Base-by-base conservation (phyloP, 1,140 invertebrate species). In the Drosophila varians region DNA sequence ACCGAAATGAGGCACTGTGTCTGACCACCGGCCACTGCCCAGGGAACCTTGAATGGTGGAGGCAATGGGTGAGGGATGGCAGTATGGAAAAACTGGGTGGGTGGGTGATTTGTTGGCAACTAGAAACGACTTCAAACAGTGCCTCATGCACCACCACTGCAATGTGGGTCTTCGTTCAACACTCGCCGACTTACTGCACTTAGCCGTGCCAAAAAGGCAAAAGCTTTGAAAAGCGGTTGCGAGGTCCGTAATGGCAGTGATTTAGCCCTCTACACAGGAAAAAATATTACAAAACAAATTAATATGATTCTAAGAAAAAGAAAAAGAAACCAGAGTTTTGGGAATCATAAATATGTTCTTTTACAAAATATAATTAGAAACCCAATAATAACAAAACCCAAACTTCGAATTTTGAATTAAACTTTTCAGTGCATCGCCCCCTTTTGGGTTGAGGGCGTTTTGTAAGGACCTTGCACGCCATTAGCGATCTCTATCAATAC, bases 181-280 rank as follows among this genome's bases (percentile, higher is more conserved):
- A 43, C 25, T 28, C 12, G 36, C 23, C 48, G 18, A 66, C 36
- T 66, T 53, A 66, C 46, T 53, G 61, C 64, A 68, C 60, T 68
- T 53, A 21, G 34, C 55, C 55, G 25, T 11, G 45, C 49, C 55
- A 52, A 25, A 68, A 47, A 68, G 45, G 26, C 61, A 11, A 74
- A 23, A 23, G 52, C 57, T 43, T 2, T 28, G 43, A 55, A 56
- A 53, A 45, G 36, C 55, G 36, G 57, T 73, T 36, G 58, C 73
- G 68, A 80, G 77, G 77, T 80, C 77, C 82, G 68, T 46, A 73
- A 58, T 47, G 56, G 68, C 61, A 28, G 46, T 66, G 64, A 68
- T 68, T 68, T 66, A 21, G 34, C 16, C 0, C 5, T 12, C 11
- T 31, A 0, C 26, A 47, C 42, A 55, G 26, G 0, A 8, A 23